These are phyloP conservation scores for Junonia oenone DNA, from an alignment of 2,888 invertebrate species.

Conservation along the genomic window DNA sequence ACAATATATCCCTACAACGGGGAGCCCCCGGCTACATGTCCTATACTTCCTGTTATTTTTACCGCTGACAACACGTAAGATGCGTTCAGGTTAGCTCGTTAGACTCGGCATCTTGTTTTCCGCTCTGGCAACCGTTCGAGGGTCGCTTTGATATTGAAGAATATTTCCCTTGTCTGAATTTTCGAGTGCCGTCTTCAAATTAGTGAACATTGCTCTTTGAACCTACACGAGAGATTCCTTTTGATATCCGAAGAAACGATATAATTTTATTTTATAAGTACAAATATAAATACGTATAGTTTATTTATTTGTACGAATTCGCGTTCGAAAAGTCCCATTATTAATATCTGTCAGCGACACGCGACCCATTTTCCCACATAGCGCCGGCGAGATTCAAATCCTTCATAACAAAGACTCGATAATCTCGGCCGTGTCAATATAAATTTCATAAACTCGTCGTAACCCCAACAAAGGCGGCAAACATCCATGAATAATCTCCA, in stretches of 20 bases:
- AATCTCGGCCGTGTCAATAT: slow-evolving; percentile 72
- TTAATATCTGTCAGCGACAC: slow-evolving; percentile 69
- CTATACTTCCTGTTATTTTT: slow-evolving; percentile 42
- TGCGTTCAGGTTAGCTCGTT: slow-evolving; percentile 57
- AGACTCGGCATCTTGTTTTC: slow-evolving; percentile 54
- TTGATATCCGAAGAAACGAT: slow-evolving; percentile 17
- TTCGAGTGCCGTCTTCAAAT: slow-evolving; percentile 59
- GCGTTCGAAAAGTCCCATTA: slow-evolving; percentile 40
- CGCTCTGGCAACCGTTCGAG: slow-evolving; percentile 52
- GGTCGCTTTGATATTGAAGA: slow-evolving; percentile 60
- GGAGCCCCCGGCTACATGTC: slow-evolving; percentile 36
- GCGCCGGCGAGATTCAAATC: slow-evolving; percentile 59
- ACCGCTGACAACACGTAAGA: slow-evolving; percentile 48
- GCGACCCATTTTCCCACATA: slow-evolving; percentile 52
- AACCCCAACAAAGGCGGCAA: slow-evolving; percentile 66
- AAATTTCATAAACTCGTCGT: slow-evolving; percentile 72
- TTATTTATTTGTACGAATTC: slow-evolving; percentile 19
- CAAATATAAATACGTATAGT: neutral
- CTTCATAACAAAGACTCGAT: slow-evolving; percentile 68
- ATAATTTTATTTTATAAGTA: neutral
- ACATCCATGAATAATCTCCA: slow-evolving; percentile 76
- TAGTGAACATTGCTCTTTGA: slow-evolving; percentile 47
- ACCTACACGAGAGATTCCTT: slow-evolving; percentile 26
- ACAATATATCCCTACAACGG: slow-evolving; percentile 26
- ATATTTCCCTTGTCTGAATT: slow-evolving; percentile 52